Evolutionary conservation across 2,888 invertebrate genomes (phyloP), one percentile per base, ranked within the genome.

Genomic region (Herminia tarsipennalis): DNA sequence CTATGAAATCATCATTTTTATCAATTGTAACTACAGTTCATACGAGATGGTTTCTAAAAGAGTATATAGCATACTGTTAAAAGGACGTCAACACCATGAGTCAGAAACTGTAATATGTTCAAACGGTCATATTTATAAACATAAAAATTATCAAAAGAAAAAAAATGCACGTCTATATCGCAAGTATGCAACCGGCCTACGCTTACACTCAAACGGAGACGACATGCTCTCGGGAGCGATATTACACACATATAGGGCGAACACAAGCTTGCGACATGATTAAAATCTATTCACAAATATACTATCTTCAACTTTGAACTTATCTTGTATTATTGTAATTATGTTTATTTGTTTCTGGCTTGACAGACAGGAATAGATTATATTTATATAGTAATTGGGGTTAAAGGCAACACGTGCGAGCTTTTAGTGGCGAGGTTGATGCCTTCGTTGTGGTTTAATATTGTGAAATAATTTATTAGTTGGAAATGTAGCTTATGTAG

Each of bases 211-310:
- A 27, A 46, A 44, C 48, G 29, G 39, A 50, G 44, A 50, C 34
- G 20, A 32, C 21, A 40, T 30, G 30, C 39, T 37, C 53, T 27
- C 10, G 33, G 22, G 55, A 53, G 43, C 24, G 21, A 49, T 41
- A 47, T 45, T 37, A 42, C 25, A 46, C 24, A 35, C 30, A 28
- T 36, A 41, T 40, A 43, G 9, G 27, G 27, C 5, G 12, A 2
- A 27, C 22, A 46, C 10, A 40, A 33, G 33, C 49, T 37, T 22
- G 32, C 45, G 49, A 53, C 39, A 39, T 66, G 63, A 61, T 66
- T 66, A 64, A 61, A 64, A 61, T 65, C 62, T 54, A 38, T 61
- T 34, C 42, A 39, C 45, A 56, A 61, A 51, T 41, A 38, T 28
- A 60, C 40, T 37, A 18, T 27, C 24, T 4, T 22, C 9, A 56